Evolutionary conservation across 2,113 vertebrate genomes (phyloP).

Genomic region (Pseudorectes ferrugineus): DNA sequence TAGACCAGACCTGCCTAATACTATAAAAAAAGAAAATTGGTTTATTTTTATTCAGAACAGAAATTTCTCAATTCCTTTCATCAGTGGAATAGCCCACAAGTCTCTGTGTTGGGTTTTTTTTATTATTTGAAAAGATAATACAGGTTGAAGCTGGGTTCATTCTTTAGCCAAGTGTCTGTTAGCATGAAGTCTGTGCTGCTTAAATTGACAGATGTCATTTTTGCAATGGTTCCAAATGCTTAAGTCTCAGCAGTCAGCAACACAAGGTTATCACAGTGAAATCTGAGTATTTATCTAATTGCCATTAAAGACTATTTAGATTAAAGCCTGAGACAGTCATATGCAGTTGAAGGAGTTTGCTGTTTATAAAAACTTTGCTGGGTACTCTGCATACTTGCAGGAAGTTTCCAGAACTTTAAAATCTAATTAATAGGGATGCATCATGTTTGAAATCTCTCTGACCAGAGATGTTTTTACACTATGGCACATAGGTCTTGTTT

Average conservation of each 20-base stretch:
- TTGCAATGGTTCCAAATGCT: not conserved
- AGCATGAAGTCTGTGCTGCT: not conserved
- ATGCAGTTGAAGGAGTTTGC: not conserved
- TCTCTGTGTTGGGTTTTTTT: rapidly evolving
- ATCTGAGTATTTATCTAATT: slow-evolving; percentile 4
- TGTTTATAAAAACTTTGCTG: not conserved
- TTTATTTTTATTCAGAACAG: slow-evolving; percentile 25
- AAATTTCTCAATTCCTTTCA: not conserved
- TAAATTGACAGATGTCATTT: not conserved
- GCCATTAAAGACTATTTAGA: not conserved
- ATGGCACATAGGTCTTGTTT: not conserved
- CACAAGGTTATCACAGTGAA: not conserved
- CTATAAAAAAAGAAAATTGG: not conserved
- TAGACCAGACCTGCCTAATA: not conserved
- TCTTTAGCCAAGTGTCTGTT: not conserved
- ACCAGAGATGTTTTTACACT: not conserved
- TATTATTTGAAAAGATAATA: not conserved
- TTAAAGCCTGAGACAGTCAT: not conserved
- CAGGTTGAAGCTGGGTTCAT: not conserved
- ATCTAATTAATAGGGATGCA: not conserved
- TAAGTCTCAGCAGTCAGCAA: not conserved
- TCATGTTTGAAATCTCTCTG: not conserved
- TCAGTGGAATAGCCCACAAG: not conserved
- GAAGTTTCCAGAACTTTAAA: not conserved
- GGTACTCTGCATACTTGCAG: not conserved